These are phyloP conservation scores for Sorex araneus DNA, from an alignment of 2,113 vertebrate genomes.

Conservation along the genomic window DNA sequence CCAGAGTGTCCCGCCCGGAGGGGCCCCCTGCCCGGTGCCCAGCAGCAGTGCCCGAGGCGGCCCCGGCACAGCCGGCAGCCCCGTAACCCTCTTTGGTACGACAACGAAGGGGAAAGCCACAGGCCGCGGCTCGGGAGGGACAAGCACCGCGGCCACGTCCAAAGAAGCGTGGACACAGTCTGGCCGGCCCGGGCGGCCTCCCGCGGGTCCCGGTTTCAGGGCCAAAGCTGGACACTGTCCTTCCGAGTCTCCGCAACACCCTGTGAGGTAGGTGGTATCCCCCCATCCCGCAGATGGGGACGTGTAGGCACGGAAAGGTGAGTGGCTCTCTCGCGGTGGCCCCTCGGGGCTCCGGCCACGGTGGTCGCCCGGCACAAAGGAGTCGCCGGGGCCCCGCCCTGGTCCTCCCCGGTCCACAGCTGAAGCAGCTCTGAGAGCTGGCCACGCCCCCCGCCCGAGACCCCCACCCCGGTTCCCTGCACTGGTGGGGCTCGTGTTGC, in stretches of 20 bases:
- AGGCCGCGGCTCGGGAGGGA: too few relatives aligned
- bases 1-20: not conserved
- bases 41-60: too few relatives aligned
- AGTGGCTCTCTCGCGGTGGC: not conserved
- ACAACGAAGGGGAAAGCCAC: slow-evolving; percentile 58
- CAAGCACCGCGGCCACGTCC: not conserved
- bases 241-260: slow-evolving; percentile 66
- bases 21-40: too few relatives aligned
- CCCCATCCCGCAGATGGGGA: slow-evolving; percentile 52
- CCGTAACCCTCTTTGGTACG: slow-evolving; percentile 89
- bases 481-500: too few relatives aligned
- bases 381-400: not conserved
- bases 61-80: slow-evolving; percentile 23
- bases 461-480: too few relatives aligned
- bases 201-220: not conserved
- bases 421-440: slow-evolving; percentile 26
- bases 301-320: slow-evolving; percentile 61
- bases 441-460: not conserved
- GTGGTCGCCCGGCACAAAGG: not conserved
- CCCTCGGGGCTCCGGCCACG: too few relatives aligned
- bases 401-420: not conserved
- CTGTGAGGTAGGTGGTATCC: slow-evolving; percentile 76
- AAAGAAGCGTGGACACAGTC: too few relatives aligned
- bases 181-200: too few relatives aligned
- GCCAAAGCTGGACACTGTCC: not conserved